These are phyloP conservation scores for Protobothrops flavoviridis DNA, from an alignment of 2,113 vertebrate genomes.

Conservation along the genomic window DNA sequence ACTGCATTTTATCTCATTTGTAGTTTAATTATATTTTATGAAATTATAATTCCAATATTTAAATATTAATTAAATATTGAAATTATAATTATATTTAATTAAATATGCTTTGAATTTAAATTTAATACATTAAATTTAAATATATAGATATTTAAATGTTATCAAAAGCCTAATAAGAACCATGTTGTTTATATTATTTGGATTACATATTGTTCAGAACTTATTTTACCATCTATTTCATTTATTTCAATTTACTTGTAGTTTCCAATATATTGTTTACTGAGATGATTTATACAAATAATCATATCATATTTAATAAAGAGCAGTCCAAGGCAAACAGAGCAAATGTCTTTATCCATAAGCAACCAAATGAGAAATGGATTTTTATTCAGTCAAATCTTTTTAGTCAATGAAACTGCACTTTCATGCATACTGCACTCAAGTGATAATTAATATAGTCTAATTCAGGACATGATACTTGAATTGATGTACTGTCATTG, in stretches of 20 bases:
- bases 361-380: slow-evolving; percentile 79
- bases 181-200: slow-evolving; percentile 2
- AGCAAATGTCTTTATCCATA: slow-evolving; percentile 76
- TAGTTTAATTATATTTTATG: not conserved
- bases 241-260: not conserved
- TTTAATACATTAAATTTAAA: not conserved
- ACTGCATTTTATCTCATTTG: not conserved
- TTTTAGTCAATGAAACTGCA: slow-evolving; percentile 77
- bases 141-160: not conserved
- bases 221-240: slow-evolving; percentile 13
- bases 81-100: not conserved
- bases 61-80: not conserved
- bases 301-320: slow-evolving; percentile 81
- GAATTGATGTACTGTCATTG: slow-evolving; percentile 85
- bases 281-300: slow-evolving; percentile 69
- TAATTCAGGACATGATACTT: slow-evolving; percentile 81
- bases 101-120: not conserved
- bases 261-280: slow-evolving; percentile 59
- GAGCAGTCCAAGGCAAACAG: slow-evolving; percentile 68
- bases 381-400: slow-evolving; percentile 80
- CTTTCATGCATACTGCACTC: slow-evolving; percentile 76
- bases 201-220: slow-evolving; percentile 27
- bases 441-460: slow-evolving; percentile 82
- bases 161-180: not conserved
- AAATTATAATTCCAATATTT: not conserved